Evolutionary conservation across 30 jellyfish, hydroid and myxozoan species (phyloP).

Genomic region (Cassiopea xamachana): DNA sequence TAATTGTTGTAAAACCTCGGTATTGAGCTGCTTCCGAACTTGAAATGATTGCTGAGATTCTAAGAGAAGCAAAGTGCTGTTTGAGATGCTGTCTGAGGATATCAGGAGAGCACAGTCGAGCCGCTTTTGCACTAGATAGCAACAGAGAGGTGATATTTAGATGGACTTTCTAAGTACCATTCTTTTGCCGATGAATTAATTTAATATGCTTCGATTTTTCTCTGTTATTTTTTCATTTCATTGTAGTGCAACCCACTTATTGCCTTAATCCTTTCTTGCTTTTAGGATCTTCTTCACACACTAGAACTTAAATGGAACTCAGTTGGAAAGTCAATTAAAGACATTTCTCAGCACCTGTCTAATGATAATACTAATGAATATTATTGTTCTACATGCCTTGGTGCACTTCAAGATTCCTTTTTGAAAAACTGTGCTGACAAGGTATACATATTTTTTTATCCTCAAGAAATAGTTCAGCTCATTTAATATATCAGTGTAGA

Average conservation of each 20-base stretch:
- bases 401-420: constrained; percentile 37
- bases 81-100: constrained; percentile 45
- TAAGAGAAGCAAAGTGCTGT: constrained; percentile 51
- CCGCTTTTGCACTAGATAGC: neutral
- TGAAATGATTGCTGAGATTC: constrained; percentile 9
- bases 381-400: constrained; percentile 37
- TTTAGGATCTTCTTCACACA: neutral
- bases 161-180: too few species aligned
- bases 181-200: too few species aligned
- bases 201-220: too few species aligned
- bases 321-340: neutral
- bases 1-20: too few species aligned
- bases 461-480: too few species aligned
- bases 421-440: constrained; percentile 17
- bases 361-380: neutral
- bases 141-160: neutral
- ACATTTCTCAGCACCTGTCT: neutral
- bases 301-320: neutral
- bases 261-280: neutral
- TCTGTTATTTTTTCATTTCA: neutral
- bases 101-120: constrained; percentile 34
- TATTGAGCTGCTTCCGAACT: neutral
- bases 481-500: neutral
- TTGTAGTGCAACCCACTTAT: neutral
- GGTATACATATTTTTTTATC: neutral